These are phyloP conservation scores for Drosophila mettleri DNA, from an alignment of 2,888 invertebrate species.

Conservation along the genomic window DNA sequence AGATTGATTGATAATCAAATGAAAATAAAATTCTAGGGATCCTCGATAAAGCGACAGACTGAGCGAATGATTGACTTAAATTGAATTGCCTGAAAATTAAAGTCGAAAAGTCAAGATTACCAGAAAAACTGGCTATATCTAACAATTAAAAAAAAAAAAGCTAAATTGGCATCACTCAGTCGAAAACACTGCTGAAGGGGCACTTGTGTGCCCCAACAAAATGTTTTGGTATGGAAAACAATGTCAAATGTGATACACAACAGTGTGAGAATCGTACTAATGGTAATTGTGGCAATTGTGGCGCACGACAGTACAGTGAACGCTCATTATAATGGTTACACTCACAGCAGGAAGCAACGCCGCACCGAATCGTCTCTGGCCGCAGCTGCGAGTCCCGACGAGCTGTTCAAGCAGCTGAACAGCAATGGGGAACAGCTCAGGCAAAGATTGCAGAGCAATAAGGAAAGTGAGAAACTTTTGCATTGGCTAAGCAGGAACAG, in stretches of 20 bases:
- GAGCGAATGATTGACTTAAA: not conserved
- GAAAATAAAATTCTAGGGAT: no score
- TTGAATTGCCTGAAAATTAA: not conserved
- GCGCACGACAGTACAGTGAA: conserved; percentile 10
- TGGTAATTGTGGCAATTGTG: conserved; percentile 30
- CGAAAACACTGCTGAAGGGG: not conserved
- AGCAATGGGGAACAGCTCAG: not conserved
- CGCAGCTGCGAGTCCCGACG: conserved; percentile 10
- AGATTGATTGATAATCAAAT: not conserved
- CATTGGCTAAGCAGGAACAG: conserved; percentile 5
- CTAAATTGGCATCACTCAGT: not conserved
- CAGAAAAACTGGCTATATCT: not conserved
- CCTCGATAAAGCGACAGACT: not conserved
- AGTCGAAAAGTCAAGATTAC: not conserved
- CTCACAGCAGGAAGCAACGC: not conserved
- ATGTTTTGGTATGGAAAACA: conserved; percentile 48
- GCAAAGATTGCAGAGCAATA: conserved; percentile 2
- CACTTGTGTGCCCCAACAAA: not conserved
- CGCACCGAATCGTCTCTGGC: not conserved
- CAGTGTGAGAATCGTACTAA: conserved; percentile 29
- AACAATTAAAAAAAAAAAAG: not conserved
- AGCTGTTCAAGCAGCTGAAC: conserved; percentile 28
- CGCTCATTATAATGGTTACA: conserved; percentile 5
- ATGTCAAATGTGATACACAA: conserved; percentile 54
- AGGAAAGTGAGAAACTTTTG: not conserved